Conservation (phyloP, 2,113 vertebrate genomes). For the Cyprinodon tularosa region DNA sequence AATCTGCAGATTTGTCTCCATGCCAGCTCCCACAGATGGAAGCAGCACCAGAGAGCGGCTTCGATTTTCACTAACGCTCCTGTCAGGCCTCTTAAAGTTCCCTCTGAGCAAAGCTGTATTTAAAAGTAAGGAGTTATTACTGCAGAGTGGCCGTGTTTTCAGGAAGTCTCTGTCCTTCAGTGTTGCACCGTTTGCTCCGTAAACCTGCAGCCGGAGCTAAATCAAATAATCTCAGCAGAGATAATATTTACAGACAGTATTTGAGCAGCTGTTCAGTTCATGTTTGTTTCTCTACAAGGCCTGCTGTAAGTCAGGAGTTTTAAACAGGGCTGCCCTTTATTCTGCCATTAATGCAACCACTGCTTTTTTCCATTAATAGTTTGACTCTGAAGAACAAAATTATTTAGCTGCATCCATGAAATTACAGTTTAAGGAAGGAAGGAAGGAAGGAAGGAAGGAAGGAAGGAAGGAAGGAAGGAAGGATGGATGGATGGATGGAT, state of each 20-base stretch:
- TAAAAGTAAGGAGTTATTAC: slow-evolving; percentile 14
- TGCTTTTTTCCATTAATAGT: background rate
- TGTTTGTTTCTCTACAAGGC: slow-evolving; percentile 35
- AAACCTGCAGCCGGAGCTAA: slow-evolving; percentile 14
- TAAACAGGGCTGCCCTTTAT: too few species aligned
- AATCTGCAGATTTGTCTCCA: slow-evolving; percentile 59
- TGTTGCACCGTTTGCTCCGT: slow-evolving; percentile 16
- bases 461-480: too few species aligned
- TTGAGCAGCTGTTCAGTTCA: slow-evolving; percentile 40
- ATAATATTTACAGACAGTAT: slow-evolving; percentile 2
- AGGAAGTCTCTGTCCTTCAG: slow-evolving; percentile 7
- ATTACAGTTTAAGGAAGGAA: too few species aligned
- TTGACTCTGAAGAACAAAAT: too few species aligned
- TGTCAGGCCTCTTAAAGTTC: slow-evolving; percentile 56
- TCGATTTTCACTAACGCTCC: slow-evolving; percentile 35
- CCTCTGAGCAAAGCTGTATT: slow-evolving; percentile 54
- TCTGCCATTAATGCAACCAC: background rate
- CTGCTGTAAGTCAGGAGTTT: slow-evolving; percentile 28
- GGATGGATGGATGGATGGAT: too few species aligned
- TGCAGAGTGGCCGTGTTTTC: slow-evolving; percentile 7
- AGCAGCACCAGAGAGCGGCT: slow-evolving; percentile 19
- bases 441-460: too few species aligned
- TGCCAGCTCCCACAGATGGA: slow-evolving; percentile 62
- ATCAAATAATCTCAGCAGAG: slow-evolving; percentile 13
- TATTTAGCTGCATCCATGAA: too few species aligned